phyloP scores from a whole-genome alignment of 2,797 vertebrate genomes.

The Platalea minor region DNA sequence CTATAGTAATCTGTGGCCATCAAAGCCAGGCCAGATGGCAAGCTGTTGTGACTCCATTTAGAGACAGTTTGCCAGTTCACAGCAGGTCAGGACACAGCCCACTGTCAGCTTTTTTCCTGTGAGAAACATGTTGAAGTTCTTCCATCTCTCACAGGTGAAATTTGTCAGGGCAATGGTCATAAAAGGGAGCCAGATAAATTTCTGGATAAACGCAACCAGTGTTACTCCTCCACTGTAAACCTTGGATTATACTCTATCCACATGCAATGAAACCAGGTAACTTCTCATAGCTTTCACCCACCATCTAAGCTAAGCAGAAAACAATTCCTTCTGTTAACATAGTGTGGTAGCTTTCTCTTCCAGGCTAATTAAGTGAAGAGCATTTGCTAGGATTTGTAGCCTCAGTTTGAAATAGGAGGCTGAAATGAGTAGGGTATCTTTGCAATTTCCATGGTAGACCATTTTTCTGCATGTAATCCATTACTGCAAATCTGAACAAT shows the following conservation, averaged over 20 bases:
- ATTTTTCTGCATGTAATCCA: conserved; percentile 41
- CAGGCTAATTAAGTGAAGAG: not conserved
- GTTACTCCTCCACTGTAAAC: not conserved
- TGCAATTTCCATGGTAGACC: not conserved
- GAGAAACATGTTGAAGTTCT: not conserved
- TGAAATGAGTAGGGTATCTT: not conserved
- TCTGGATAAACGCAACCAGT: too few species aligned
- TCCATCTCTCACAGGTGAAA: not conserved
- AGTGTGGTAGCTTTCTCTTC: not conserved
- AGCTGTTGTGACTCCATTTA: not conserved
- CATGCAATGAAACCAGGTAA: not conserved
- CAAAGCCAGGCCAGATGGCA: not conserved
- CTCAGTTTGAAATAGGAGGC: not conserved
- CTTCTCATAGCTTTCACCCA: not conserved
- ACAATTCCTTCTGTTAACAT: not conserved
- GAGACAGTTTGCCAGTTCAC: not conserved
- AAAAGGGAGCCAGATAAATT: not conserved
- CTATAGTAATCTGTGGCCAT: not conserved
- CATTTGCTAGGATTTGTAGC: not conserved
- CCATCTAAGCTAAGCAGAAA: not conserved
- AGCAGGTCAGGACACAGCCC: not conserved
- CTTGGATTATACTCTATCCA: not conserved
- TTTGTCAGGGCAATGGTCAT: not conserved
- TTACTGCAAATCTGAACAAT: conserved; percentile 1
- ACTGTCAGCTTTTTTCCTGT: not conserved